phyloP scores from a whole-genome alignment of 37 sponge, comb jelly and placozoan species.

The Beroe ovata region DNA sequence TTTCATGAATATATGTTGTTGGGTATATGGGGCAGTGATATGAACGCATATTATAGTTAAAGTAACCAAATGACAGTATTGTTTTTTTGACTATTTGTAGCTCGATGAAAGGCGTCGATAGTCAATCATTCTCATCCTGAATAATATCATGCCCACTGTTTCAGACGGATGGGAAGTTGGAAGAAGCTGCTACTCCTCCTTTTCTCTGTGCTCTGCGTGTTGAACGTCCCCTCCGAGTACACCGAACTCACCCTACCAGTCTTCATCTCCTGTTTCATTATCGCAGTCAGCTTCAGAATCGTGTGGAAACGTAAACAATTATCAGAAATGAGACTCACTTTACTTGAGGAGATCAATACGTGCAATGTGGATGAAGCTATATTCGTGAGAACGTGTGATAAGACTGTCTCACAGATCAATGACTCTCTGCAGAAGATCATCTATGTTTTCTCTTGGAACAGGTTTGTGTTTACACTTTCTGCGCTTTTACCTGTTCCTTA shows the following conservation, averaged over 20 bases:
- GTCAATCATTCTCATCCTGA: too few species aligned
- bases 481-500: not conserved
- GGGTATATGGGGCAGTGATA: too few species aligned
- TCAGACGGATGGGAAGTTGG: slow-evolving; percentile 7
- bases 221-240: slow-evolving; percentile 31
- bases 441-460: slow-evolving; percentile 59
- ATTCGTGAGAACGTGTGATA: slow-evolving; percentile 41
- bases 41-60: too few species aligned
- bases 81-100: too few species aligned
- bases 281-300: slow-evolving; percentile 23
- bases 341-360: slow-evolving; percentile 62
- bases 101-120: too few species aligned
- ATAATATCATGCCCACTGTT: not conserved
- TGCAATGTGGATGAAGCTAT: slow-evolving; percentile 58
- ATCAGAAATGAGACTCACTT: not conserved
- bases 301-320: slow-evolving; percentile 25
- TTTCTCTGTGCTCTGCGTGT: not conserved
- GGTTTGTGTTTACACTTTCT: not conserved
- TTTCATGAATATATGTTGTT: too few species aligned
- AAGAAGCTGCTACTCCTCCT: slow-evolving; percentile 27
- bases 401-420: slow-evolving; percentile 40
- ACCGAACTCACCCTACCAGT: slow-evolving; percentile 44
- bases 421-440: slow-evolving; percentile 58
- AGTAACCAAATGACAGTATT: too few species aligned
- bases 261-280: not conserved